Conservation (phyloP, 2,797 vertebrate genomes). For the Rousettus madagascariensis region DNA sequence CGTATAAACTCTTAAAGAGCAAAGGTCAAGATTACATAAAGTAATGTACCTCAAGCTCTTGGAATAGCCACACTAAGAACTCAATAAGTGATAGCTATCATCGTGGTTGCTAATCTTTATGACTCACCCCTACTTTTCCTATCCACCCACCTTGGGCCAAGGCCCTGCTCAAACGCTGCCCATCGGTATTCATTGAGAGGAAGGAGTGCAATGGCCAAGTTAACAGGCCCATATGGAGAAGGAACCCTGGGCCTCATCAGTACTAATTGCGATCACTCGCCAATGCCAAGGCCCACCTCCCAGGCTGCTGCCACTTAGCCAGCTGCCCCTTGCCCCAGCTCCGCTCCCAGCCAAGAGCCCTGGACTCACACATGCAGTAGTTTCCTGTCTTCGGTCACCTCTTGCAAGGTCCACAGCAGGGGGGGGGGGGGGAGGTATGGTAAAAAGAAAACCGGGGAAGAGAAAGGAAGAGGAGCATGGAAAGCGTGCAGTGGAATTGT, state of each 20-base stretch:
- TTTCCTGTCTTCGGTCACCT: not conserved
- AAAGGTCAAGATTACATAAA: not conserved
- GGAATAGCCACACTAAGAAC: not conserved
- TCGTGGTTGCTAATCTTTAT: not conserved
- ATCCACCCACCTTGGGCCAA: not conserved
- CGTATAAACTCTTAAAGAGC: not conserved
- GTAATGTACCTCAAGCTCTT: not conserved
- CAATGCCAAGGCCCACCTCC: not conserved
- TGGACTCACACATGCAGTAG: not conserved
- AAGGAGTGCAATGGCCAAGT: not conserved
- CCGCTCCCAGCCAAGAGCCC: not conserved
- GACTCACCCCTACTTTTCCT: not conserved
- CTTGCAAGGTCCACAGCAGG: not conserved
- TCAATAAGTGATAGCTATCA: rapidly evolving
- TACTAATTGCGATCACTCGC: not conserved
- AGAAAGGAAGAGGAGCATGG: no score
- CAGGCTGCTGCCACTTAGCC: not conserved
- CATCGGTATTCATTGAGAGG: not conserved
- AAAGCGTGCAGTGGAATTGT: not conserved
- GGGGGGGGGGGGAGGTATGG: no score
- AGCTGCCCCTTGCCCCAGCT: not conserved
- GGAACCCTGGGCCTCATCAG: not conserved
- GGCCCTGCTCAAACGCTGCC: not conserved
- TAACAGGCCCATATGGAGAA: not conserved
- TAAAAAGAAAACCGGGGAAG: rapidly evolving